Conservation (phyloP, 2,797 vertebrate genomes). For the Microctenopoma steveboyesi region DNA sequence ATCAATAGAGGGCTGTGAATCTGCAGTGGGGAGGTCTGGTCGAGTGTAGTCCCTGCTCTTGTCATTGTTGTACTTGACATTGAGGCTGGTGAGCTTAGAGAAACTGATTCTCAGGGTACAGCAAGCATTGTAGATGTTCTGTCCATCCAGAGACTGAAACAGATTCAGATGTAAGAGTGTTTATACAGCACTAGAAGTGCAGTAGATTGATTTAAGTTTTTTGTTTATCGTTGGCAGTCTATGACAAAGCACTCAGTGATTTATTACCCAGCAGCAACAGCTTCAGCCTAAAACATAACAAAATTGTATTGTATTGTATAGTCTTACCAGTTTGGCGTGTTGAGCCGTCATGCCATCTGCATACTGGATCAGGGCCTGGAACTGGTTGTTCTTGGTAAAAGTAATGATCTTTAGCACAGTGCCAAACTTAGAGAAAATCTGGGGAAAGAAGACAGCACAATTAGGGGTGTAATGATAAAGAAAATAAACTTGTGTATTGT, state of each 20-base stretch:
- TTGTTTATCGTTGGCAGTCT: not conserved
- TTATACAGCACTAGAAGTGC: not conserved
- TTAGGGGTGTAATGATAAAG: slow-evolving; percentile 1
- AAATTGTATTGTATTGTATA: not conserved
- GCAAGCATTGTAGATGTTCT: slow-evolving; percentile 99
- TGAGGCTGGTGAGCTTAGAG: slow-evolving; percentile 97
- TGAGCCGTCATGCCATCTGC: slow-evolving; percentile 93
- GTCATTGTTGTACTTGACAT: slow-evolving; percentile 98
- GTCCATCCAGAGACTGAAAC: slow-evolving; percentile 94
- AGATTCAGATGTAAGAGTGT: not conserved
- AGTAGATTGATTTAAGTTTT: not conserved
- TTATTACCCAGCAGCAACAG: not conserved
- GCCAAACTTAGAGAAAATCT: slow-evolving; percentile 85
- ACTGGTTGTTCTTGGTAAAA: slow-evolving; percentile 98
- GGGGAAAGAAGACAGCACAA: not conserved
- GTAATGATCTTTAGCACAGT: slow-evolving; percentile 98
- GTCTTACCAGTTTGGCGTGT: slow-evolving; percentile 92
- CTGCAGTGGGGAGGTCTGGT: slow-evolving; percentile 94
- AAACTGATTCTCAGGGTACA: slow-evolving; percentile 97
- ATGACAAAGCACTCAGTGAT: not conserved
- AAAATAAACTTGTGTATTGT: not conserved
- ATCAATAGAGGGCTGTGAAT: slow-evolving; percentile 90
- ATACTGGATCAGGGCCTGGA: slow-evolving; percentile 97
- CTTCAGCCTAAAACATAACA: not conserved
- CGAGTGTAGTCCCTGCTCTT: slow-evolving; percentile 97